Percentiles rank a stretch among this genome's conserved stretches.
phyloP scores from a whole-genome alignment of 2,888 invertebrate species.

The Lissocephala sabroskyi region DNA sequence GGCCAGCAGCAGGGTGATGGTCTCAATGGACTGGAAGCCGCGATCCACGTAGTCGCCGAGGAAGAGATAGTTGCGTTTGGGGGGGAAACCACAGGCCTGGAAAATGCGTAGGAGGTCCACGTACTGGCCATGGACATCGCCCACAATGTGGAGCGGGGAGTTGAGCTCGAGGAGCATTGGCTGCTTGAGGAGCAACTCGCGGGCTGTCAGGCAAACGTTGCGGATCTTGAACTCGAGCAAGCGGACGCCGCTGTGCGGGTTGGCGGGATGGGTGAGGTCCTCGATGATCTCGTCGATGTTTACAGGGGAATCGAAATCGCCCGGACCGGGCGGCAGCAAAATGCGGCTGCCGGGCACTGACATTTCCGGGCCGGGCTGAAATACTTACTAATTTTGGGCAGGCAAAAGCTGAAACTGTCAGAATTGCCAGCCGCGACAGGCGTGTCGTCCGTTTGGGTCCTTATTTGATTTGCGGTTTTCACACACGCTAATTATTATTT shows the following conservation, averaged over 20 bases:
- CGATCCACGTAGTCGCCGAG: slow-evolving; percentile 29
- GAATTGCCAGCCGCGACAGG: no score
- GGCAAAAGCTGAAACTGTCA: slow-evolving; percentile 17
- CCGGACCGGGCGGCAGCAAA: no score
- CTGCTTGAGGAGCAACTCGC: slow-evolving; percentile 10
- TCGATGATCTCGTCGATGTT: slow-evolving; percentile 11
- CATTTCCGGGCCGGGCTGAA: no score
- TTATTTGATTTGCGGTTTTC: slow-evolving; percentile 46
- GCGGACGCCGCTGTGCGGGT: background rate
- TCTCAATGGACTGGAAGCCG: slow-evolving; percentile 17
- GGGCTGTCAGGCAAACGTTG: slow-evolving; percentile 7
- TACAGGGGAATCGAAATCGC: background rate
- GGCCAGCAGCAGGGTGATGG: slow-evolving; percentile 19
- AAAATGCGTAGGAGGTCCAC: slow-evolving; percentile 21
- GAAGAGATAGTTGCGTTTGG: slow-evolving; percentile 16
- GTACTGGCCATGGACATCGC: slow-evolving; percentile 25
- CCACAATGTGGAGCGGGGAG: slow-evolving; percentile 20
- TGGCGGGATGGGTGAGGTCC: background rate
- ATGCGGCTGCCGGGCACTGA: no score
- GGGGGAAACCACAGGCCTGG: slow-evolving; percentile 10
- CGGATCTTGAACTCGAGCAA: background rate
- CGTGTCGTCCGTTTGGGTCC: no score
- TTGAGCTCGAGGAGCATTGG: slow-evolving; percentile 21
- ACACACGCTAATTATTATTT: slow-evolving; percentile 58
- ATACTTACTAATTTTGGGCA: no score